These are phyloP conservation scores for Aphelenchoides besseyi DNA, from an alignment of 1,140 invertebrate species.

Conservation along the genomic window DNA sequence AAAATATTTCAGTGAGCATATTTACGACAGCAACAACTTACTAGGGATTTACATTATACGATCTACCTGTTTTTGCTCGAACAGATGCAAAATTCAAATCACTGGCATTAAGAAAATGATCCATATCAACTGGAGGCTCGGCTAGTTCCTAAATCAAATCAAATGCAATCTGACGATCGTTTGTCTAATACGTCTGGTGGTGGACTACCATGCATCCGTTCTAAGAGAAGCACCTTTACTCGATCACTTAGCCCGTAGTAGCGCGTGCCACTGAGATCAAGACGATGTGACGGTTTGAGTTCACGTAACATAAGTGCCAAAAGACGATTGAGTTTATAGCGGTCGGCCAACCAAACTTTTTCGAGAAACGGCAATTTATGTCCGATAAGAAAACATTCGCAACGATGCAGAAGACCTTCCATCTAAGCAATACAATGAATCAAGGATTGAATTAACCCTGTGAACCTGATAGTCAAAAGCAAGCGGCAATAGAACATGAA, in stretches of 20 bases:
- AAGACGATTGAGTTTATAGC: constrained; percentile 60
- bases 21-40: constrained; percentile 29
- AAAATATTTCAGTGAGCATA: background rate
- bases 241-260: constrained; percentile 59
- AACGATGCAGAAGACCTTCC: constrained; percentile 61
- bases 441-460: constrained; percentile 20
- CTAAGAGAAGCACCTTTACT: constrained; percentile 59
- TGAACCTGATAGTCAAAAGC: constrained; percentile 61
- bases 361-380: constrained; percentile 61
- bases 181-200: constrained; percentile 46
- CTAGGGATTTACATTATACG: constrained; percentile 59
- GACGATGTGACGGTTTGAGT: constrained; percentile 51
- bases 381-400: constrained; percentile 60
- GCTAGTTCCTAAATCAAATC: constrained; percentile 47
- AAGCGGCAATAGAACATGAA: constrained; percentile 59
- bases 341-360: constrained; percentile 61
- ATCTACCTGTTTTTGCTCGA: constrained; percentile 57
- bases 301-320: constrained; percentile 57
- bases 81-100: constrained; percentile 59
- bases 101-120: constrained; percentile 53
- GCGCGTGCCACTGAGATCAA: constrained; percentile 54
- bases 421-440: constrained; percentile 45
- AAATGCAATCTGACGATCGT: background rate
- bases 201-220: constrained; percentile 57
- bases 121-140: constrained; percentile 59